Conservation (phyloP, 2,797 vertebrate genomes). For the Platyrinchus mystaceus region DNA sequence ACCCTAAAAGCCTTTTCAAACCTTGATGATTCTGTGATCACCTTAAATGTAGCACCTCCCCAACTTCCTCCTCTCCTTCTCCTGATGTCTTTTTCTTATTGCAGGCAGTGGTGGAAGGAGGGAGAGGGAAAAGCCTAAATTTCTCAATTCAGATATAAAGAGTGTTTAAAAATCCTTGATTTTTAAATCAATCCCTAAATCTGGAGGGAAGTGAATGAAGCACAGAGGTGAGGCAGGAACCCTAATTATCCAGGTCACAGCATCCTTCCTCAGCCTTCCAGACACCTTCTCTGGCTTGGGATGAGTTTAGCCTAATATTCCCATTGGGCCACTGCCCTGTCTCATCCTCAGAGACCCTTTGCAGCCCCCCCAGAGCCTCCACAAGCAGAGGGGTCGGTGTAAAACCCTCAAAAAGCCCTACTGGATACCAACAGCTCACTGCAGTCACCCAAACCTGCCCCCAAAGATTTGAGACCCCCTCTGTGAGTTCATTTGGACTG, state of each 20-base stretch:
- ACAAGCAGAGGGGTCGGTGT: accelerated
- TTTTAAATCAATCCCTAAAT: not conserved
- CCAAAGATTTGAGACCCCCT: not conserved
- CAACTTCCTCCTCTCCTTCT: not conserved
- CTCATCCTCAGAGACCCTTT: not conserved
- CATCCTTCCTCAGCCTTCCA: not conserved
- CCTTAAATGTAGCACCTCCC: not conserved
- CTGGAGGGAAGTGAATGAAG: not conserved
- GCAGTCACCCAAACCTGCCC: not conserved
- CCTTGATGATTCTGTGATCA: not conserved
- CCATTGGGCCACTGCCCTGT: accelerated
- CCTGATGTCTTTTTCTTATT: not conserved
- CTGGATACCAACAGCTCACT: accelerated
- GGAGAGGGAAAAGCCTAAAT: not conserved
- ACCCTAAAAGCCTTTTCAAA: not conserved
- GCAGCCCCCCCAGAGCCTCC: too few relatives aligned
- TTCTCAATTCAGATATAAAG: not conserved
- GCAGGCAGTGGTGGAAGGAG: not conserved
- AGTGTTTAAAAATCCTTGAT: not conserved
- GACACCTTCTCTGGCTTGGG: not conserved
- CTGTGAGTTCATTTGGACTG: not conserved
- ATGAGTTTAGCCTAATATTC: not conserved
- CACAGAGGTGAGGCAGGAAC: not conserved
- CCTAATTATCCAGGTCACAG: not conserved
- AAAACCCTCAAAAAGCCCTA: not conserved